Evolutionary conservation across 2,797 vertebrate species (phyloP).

Genomic region (Malacoctenus gilli): DNA sequence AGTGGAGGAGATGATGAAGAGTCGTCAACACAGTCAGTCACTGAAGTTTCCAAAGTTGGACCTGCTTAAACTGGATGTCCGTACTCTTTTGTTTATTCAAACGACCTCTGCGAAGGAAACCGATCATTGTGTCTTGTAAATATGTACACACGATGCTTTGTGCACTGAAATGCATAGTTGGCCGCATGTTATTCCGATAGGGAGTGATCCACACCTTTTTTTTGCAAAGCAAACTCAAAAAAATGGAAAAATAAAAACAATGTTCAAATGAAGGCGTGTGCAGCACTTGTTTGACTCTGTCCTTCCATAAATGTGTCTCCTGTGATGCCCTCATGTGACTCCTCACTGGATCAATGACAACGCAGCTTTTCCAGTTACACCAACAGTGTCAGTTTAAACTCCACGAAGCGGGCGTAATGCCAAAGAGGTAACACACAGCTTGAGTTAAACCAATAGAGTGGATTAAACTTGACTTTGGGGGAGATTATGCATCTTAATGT

Average conservation of each 20-base stretch:
- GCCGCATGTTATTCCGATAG: background rate
- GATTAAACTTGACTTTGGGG: background rate
- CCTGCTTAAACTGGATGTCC: slow-evolving; percentile 57
- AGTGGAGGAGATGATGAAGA: slow-evolving; percentile 70
- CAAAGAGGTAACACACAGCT: background rate
- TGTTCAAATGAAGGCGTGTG: background rate
- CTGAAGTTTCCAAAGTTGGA: slow-evolving; percentile 79
- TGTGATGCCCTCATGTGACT: background rate
- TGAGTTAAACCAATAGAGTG: background rate
- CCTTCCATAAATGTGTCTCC: no score
- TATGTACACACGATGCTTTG: background rate
- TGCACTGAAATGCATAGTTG: background rate
- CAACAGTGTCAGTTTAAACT: background rate
- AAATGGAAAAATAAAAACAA: background rate
- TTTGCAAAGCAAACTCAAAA: background rate
- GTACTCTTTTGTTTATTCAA: background rate
- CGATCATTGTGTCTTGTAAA: background rate
- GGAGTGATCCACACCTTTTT: background rate
- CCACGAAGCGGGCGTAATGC: background rate
- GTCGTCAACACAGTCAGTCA: slow-evolving; percentile 68
- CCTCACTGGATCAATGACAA: background rate
- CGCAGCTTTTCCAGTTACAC: background rate
- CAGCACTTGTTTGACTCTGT: background rate
- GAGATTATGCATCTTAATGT: background rate
- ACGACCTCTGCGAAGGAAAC: background rate